Base-by-base conservation (phyloP, 2,797 vertebrate genomes). In the Aratinga solstitialis region DNA sequence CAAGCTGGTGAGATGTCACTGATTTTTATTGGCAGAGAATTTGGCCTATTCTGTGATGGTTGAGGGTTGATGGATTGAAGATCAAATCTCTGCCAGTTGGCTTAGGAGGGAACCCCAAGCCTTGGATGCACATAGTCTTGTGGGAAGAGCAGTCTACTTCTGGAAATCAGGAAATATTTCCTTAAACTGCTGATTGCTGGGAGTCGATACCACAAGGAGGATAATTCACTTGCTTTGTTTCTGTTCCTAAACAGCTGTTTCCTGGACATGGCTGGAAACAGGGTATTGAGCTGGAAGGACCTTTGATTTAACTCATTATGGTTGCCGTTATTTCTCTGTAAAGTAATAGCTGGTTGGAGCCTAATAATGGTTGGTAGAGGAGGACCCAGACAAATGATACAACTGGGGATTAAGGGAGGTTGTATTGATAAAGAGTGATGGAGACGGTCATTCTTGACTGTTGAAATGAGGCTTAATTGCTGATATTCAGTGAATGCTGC, bases 241-340 rank as follows among this genome's bases (percentile, higher is more conserved):
- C 85, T 96, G 66, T 94, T 96, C 94, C 85, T 94, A 43, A 96
- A 93, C 94, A 96, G 91, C 91, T 94, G 89, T 91, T 95, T 95
- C 88, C 91, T 93, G 77, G 63, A 76, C 1, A 6, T 86, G 87
- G 58, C 62, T 91, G 66, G 69, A 88, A 81, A 66, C 19, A 27
- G 40, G 32, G 66, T 59, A 22, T 66, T 91, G 84, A 54, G 42
- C 76, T 91, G 81, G 76, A 40, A 91, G 48, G 36, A 63, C 63
- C 42, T 84, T 56, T 72, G 68, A 7, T 93, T 84, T 83, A 87
- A 63, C 76, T 87, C 23, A 26, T 34, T 75, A 47, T 76, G 79
- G 73, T 72, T 75, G 66, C 74, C 54, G 42, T 27, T 90, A 36
- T 26, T 89, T 40, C 85, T 93, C 71, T 72, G 62, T 67, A 34